phyloP scores from a whole-genome alignment of 2,113 vertebrate species.

The Variabilichromis moorii region DNA sequence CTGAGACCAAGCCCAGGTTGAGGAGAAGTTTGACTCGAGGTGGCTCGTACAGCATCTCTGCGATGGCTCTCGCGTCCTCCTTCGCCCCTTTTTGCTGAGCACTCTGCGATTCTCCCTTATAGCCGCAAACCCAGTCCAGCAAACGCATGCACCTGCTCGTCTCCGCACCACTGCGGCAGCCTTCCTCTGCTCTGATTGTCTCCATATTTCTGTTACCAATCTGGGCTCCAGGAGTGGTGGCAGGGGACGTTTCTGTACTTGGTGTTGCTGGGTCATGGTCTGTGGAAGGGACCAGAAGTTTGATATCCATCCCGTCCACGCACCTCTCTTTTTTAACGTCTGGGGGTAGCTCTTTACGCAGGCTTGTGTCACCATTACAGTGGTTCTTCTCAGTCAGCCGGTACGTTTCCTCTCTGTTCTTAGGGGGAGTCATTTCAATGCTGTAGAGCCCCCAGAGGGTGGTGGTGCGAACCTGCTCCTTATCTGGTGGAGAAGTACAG shows the following conservation, averaged over 20 bases:
- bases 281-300: constrained; percentile 78
- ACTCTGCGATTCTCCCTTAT: constrained; percentile 66
- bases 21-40: constrained; percentile 82
- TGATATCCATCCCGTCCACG: constrained; percentile 78
- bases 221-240: constrained; percentile 77
- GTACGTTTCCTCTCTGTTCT: constrained; percentile 65
- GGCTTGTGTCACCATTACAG: constrained; percentile 50
- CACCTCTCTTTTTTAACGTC: constrained; percentile 79
- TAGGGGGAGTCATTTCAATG: constrained; percentile 41
- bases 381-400: constrained; percentile 71
- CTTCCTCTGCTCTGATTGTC: constrained; percentile 68
- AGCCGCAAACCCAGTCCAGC: constrained; percentile 85
- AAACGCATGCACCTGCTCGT: constrained; percentile 66
- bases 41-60: constrained; percentile 89
- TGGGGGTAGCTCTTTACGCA: constrained; percentile 73
- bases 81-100: constrained; percentile 62
- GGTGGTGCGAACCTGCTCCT: constrained; percentile 80
- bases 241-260: constrained; percentile 80
- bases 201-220: constrained; percentile 75
- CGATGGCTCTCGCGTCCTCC: constrained; percentile 76
- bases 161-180: constrained; percentile 39
- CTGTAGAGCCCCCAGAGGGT: constrained; percentile 85
- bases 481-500: constrained; percentile 81
- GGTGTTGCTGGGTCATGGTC: constrained; percentile 69
- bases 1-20: constrained; percentile 79